These are phyloP conservation scores for Phanerotoma sp. DNA, from an alignment of 2,888 invertebrate species.

Conservation along the genomic window DNA sequence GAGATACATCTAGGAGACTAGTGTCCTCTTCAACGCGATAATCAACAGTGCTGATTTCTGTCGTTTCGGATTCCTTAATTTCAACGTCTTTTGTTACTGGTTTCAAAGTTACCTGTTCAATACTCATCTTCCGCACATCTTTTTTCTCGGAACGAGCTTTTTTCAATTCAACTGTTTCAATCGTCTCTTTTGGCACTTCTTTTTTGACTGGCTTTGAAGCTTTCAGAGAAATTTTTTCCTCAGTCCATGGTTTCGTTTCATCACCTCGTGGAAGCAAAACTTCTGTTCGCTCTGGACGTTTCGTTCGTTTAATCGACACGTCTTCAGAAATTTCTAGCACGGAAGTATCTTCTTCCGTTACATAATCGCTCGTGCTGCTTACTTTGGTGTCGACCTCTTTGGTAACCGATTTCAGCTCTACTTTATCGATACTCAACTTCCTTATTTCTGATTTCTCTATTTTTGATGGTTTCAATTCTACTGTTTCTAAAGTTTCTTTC, in stretches of 20 bases:
- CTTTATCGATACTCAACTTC: slow-evolving; percentile 42
- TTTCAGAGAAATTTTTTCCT: slow-evolving; percentile 50
- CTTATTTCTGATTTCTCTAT: slow-evolving; percentile 37
- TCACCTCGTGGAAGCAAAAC: slow-evolving; percentile 26
- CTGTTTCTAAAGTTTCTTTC: slow-evolving; percentile 43
- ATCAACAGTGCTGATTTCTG: slow-evolving; percentile 47
- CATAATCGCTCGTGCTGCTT: slow-evolving; percentile 14
- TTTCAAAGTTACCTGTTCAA: slow-evolving; percentile 63
- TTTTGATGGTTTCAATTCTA: slow-evolving; percentile 62
- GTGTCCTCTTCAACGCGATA: slow-evolving; percentile 48
- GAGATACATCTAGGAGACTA: slow-evolving; percentile 27
- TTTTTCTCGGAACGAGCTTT: slow-evolving; percentile 36
- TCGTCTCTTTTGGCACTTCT: slow-evolving; percentile 41
- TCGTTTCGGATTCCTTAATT: slow-evolving; percentile 55
- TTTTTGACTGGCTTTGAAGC: slow-evolving; percentile 42
- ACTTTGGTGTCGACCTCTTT: slow-evolving; percentile 30
- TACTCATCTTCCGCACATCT: slow-evolving; percentile 33
- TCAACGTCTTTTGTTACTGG: slow-evolving; percentile 34
- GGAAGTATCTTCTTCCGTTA: slow-evolving; percentile 17
- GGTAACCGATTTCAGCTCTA: slow-evolving; percentile 37
- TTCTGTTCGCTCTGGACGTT: slow-evolving; percentile 27
- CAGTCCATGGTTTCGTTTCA: slow-evolving; percentile 48
- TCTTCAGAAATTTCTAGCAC: slow-evolving; percentile 31
- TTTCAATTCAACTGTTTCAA: slow-evolving; percentile 49
- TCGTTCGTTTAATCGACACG: slow-evolving; percentile 31